A percentile compares a stretch with the other conserved stretches of the same genome.
Evolutionary conservation across 2,113 vertebrate species (phyloP).

Genomic region (Strigops habroptila): DNA sequence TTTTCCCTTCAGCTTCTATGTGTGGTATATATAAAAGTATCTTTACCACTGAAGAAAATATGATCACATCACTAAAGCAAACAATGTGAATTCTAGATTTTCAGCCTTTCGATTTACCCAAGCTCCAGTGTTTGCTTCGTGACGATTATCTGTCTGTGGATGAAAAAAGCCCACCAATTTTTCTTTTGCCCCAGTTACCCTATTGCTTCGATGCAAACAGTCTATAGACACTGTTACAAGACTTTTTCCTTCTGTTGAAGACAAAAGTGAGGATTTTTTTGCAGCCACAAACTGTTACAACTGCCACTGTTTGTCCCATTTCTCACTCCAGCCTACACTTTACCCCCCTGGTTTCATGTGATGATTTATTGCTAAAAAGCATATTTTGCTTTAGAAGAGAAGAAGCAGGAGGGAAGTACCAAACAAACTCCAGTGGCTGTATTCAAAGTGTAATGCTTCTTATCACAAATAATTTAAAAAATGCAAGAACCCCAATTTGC

Average conservation of each 20-base stretch:
- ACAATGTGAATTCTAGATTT: not conserved
- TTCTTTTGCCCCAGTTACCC: not conserved
- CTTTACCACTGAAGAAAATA: not conserved
- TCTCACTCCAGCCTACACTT: not conserved
- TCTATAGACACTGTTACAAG: not conserved
- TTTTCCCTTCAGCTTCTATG: not conserved
- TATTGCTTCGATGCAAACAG: not conserved
- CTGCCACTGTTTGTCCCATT: not conserved
- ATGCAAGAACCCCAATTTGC: constrained; percentile 75
- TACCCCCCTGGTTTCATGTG: constrained; percentile 25
- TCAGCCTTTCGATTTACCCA: not conserved
- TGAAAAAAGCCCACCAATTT: not conserved
- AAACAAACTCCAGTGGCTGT: constrained; percentile 63
- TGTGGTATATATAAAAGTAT: not conserved
- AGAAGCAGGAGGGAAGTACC: constrained; percentile 12
- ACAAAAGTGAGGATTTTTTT: not conserved
- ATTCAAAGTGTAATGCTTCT: constrained; percentile 73
- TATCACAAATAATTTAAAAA: constrained; percentile 73
- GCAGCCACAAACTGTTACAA: not conserved
- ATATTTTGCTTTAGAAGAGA: constrained; percentile 11
- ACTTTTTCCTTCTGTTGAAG: not conserved
- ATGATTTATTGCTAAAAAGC: constrained; percentile 23
- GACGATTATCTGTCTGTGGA: not conserved
- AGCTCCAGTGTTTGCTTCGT: not conserved
- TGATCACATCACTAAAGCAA: not conserved